Base-by-base conservation (phyloP, 2,888 invertebrate genomes). In the Matsumyia berberina region DNA sequence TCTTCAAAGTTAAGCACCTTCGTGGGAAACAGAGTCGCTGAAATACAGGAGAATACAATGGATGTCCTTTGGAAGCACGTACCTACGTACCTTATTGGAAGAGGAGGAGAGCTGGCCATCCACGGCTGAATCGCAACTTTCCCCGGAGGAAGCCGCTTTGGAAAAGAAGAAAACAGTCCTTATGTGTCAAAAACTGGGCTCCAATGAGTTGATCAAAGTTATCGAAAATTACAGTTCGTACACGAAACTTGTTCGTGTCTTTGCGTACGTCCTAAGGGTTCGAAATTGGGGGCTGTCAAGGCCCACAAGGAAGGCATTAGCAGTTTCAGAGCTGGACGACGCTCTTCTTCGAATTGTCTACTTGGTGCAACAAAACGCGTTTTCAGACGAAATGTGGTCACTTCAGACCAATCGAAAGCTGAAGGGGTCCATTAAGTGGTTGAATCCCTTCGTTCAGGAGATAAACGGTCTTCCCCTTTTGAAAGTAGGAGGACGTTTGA, bases 11-110 rank as follows among this genome's bases (percentile, higher is more conserved):
- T 55, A 8, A 55, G 12, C 9, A 57, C 57, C 9, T 66, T 66
- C 24, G 66, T 74, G 1, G 46, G 44, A 37, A 66, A 74, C 3
- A 49, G 66, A 11, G 64, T 74, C 0, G 31, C 64, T 24, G 78
- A 70, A 44, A 66, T 53, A n/a, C 76, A 76, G 17, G 29, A 76
- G 7, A 42, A 29, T 29, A 58, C 39, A 29, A 12, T 1, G 29
- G 37, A 64, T n/a, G 70, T 11, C 0, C 1, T 5, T 35, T 78
- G 78, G 55, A 31, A 55, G 2, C 42, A 64, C 55, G 62, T 73
- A 0, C 15, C 74, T 5, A 37, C 44, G 0, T 5, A 57, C 57
- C 12, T 33, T 69, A n/a, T 5, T 19, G 4, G 29, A 17, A 51
- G 7, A 19, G 0, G 3, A 37, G 15, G 44, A 31, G 9, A 19